Percentiles rank a stretch among this genome's conserved stretches.
phyloP scores from a whole-genome alignment of 1,140 invertebrate species.

The Dendrolimus punctatus region DNA sequence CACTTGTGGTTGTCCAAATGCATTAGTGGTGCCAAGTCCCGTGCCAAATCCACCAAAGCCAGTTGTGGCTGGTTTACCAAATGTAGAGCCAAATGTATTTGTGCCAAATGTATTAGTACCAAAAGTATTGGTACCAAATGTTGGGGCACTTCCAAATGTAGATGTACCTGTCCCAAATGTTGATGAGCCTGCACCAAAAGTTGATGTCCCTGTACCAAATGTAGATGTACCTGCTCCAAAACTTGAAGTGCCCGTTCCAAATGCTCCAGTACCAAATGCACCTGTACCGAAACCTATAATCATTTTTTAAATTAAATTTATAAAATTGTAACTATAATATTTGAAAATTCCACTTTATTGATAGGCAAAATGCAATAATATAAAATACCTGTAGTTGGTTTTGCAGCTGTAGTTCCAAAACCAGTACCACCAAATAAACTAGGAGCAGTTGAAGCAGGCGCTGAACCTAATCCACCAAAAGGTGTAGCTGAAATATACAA shows the following conservation, averaged over 20 bases:
- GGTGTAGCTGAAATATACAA: slow-evolving; percentile 31
- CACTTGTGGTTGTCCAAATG: slow-evolving; percentile 47
- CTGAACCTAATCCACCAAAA: slow-evolving; percentile 46
- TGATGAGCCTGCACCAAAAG: too few relatives aligned
- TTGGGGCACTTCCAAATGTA: slow-evolving; percentile 38
- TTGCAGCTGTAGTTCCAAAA: slow-evolving; percentile 60
- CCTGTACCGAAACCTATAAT: slow-evolving; percentile 51
- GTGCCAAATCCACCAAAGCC: slow-evolving; percentile 70
- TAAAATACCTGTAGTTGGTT: slow-evolving; percentile 59
- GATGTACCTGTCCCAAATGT: slow-evolving; percentile 41
- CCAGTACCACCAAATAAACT: slow-evolving; percentile 65
- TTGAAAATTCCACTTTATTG: not conserved
- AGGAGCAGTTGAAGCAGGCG: slow-evolving; percentile 47
- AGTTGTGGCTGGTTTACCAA: slow-evolving; percentile 66
- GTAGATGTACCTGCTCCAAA: slow-evolving; percentile 5
- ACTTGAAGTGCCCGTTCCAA: slow-evolving; percentile 13
- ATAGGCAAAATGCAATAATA: slow-evolving; percentile 8
- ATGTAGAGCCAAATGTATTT: slow-evolving; percentile 36
- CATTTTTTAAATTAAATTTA: not conserved
- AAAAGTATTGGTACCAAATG: slow-evolving; percentile 19
- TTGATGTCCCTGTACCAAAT: slow-evolving; percentile 15
- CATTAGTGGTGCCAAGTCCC: slow-evolving; percentile 33
- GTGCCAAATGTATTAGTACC: slow-evolving; percentile 39
- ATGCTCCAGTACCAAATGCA: slow-evolving; percentile 17
- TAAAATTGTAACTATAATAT: not conserved